phyloP scores from a whole-genome alignment of 2,113 vertebrate genomes.

The Phrynosoma blainvillii region DNA sequence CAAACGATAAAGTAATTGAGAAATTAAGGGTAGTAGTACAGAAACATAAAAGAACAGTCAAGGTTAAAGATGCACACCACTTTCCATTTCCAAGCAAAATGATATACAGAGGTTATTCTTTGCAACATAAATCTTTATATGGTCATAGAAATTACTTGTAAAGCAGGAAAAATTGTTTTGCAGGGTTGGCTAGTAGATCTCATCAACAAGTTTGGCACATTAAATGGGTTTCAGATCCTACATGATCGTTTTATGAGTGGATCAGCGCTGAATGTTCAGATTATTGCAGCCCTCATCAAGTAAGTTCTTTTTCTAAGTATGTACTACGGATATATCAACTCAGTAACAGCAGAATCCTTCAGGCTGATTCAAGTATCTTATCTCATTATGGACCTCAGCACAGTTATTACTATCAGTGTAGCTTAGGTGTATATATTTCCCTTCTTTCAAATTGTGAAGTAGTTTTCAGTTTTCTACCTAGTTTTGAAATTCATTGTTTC shows the following conservation, averaged over 20 bases:
- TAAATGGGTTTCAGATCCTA: constrained; percentile 99
- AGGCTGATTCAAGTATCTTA: neutral
- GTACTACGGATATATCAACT: neutral
- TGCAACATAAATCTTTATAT: constrained; percentile 5
- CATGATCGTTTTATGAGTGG: constrained; percentile 98
- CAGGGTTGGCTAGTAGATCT: constrained; percentile 99
- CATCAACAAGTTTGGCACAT: constrained; percentile 98
- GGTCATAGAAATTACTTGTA: constrained; percentile 16
- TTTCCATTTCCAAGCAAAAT: neutral
- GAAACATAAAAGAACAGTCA: neutral
- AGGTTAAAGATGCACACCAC: neutral
- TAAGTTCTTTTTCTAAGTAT: constrained; percentile 73
- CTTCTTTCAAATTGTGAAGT: neutral
- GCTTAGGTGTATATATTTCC: neutral
- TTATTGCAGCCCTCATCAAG: constrained; percentile 99
- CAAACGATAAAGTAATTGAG: neutral
- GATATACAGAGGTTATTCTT: neutral
- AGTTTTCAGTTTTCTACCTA: neutral
- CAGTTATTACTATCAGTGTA: neutral
- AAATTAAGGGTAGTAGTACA: neutral
- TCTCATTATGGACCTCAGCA: neutral
- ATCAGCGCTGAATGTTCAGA: constrained; percentile 98
- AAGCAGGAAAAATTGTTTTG: constrained; percentile 39
- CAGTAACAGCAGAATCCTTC: neutral
- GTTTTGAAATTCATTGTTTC: neutral